Base-by-base conservation (phyloP, 1,140 invertebrate genomes). In the Choristoneura fumiferana region DNA sequence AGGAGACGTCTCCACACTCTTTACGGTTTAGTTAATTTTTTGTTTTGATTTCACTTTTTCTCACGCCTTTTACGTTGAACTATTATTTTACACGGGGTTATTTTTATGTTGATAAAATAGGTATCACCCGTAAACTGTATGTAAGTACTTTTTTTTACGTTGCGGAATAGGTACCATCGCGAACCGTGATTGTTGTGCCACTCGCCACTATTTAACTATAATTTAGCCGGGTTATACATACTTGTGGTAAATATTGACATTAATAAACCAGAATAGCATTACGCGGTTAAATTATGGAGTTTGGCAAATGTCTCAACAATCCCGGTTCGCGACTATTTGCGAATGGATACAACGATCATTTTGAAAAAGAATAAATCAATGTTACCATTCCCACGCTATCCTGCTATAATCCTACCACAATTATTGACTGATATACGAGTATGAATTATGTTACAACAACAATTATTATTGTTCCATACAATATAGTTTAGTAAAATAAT, bases 1-100 rank as follows among this genome's bases (percentile, higher is more conserved):
- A 84, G 78, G 85, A 72, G 85, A 88, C 83, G 76, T 86, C 85
- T 77, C 85, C 75, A 58, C 56, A 66, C 60, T 62, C 57, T 66
- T 67, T 60, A 66, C 62, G 54, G 62, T 37, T 65, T 71, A 74
- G 60, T 78, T n/a, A n/a, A n/a, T 59, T 60, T 57, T 65, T 52
- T 67, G 65, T 62, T 62, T 72, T 78, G 10, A 37, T 54, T 35
- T 59, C 52, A 60, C 38, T 60, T 63, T 71, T 67, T 71, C 71
- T 66, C 68, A 68, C 64, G 61, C 53, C 56, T 57, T 60, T 63
- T 55, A 38, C 29, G 57, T 33, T 57, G 29, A 54, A 65, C 14
- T 34, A 15, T 35, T n/a, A n/a, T n/a, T n/a, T n/a, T n/a, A n/a
- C n/a, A n/a, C n/a, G n/a, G n/a, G n/a, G 33, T n/a, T 12, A 15